Conservation (phyloP, 2,113 vertebrate genomes). For the Sapayoa aenigma region DNA sequence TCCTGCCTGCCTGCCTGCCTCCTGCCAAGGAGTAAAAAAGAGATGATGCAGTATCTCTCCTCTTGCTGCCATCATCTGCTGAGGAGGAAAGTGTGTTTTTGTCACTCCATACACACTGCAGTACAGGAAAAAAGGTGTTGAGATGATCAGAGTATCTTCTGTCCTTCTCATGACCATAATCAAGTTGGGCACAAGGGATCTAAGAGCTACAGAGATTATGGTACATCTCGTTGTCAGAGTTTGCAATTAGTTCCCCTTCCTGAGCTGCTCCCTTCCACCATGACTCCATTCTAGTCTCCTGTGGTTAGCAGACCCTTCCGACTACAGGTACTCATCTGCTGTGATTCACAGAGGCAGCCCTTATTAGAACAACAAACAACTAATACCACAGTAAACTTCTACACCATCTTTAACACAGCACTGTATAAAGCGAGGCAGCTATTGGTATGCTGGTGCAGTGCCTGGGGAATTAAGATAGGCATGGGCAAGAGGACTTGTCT, state of each 20-base stretch:
- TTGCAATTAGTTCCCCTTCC: neutral
- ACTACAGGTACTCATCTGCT: neutral
- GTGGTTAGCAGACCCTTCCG: neutral
- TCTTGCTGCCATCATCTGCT: neutral
- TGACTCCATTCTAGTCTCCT: neutral
- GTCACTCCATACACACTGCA: neutral
- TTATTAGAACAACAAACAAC: neutral
- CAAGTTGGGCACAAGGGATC: neutral
- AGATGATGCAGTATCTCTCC: neutral
- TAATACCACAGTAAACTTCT: neutral
- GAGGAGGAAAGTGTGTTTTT: neutral
- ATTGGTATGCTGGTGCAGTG: fast-evolving
- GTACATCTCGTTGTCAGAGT: neutral
- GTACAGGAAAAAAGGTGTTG: neutral
- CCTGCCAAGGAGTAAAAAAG: neutral
- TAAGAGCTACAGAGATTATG: neutral
- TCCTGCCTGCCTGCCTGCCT: neutral
- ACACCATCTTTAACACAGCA: neutral
- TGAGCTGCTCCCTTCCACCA: neutral
- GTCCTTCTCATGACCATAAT: neutral
- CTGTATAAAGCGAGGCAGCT: neutral
- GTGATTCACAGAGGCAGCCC: neutral
- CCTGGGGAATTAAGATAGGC: neutral
- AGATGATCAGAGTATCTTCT: neutral
- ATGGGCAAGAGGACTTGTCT: neutral